These are phyloP conservation scores for Collichthys lucidus DNA, from an alignment of 2,113 vertebrate genomes.

Conservation along the genomic window DNA sequence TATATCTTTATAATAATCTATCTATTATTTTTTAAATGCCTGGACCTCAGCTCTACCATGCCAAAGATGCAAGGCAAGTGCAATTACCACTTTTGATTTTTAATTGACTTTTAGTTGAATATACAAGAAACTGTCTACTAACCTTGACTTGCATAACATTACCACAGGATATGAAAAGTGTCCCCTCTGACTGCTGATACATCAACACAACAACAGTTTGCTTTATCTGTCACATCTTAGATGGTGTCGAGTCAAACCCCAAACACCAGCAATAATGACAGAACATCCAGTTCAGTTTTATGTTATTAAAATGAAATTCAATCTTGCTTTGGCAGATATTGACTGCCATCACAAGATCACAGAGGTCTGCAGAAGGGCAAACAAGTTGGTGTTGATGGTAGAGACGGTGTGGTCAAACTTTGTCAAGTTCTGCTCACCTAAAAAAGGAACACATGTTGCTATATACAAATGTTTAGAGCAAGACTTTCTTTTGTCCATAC, in stretches of 20 bases:
- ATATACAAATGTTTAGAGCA: background rate
- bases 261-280: background rate
- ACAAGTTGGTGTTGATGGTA: background rate
- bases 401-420: background rate
- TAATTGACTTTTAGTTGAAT: background rate
- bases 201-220: background rate
- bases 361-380: background rate
- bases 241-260: background rate
- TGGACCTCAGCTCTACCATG: background rate
- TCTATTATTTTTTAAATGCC: background rate
- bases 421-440: background rate
- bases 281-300: background rate
- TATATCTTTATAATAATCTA: too few relatives aligned
- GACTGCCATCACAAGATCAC: background rate
- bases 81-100: background rate
- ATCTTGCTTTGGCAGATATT: slow-evolving; percentile 7
- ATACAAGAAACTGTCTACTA: background rate
- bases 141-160: background rate
- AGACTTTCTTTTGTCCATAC: background rate
- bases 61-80: background rate
- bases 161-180: background rate
- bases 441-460: background rate
- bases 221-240: background rate
- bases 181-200: background rate
- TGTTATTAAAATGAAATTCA: background rate